These are phyloP conservation scores for Etheostoma nigrum DNA, from an alignment of 2,797 vertebrate species.

Conservation along the genomic window DNA sequence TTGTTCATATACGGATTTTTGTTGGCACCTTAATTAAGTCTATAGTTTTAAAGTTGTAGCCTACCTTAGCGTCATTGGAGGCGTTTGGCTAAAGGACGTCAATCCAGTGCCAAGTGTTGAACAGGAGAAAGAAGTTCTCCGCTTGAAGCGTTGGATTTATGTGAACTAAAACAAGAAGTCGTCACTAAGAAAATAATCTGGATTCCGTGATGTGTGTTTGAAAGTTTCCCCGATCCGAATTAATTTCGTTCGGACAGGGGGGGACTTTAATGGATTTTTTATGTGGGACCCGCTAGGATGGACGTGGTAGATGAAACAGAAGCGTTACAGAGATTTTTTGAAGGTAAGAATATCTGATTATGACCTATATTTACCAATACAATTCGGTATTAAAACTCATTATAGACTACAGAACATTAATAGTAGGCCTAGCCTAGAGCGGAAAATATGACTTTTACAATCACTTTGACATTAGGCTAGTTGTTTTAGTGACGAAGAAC, in stretches of 20 bases:
- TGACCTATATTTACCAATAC: neutral
- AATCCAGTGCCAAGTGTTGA: constrained; percentile 29
- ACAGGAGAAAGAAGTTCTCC: constrained; percentile 32
- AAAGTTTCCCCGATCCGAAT: constrained; percentile 80
- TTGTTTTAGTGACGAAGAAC: neutral
- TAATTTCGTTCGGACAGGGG: constrained; percentile 74
- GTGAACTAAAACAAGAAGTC: constrained; percentile 34
- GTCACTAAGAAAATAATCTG: constrained; percentile 6
- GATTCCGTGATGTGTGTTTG: constrained; percentile 73
- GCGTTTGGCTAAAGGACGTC: constrained; percentile 30
- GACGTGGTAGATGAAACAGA: constrained; percentile 99
- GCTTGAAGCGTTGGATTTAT: constrained; percentile 49
- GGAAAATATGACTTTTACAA: neutral
- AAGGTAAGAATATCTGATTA: constrained; percentile 87
- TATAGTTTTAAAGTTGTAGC: constrained; percentile 17
- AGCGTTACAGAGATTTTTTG: constrained; percentile 98
- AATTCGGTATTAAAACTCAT: neutral
- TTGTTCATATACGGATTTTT: constrained; percentile 1
- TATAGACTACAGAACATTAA: neutral
- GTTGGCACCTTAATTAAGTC: constrained; percentile 14
- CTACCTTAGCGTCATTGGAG: constrained; percentile 21
- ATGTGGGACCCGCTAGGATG: constrained; percentile 90
- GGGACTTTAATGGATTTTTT: constrained; percentile 87
- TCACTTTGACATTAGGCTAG: neutral
- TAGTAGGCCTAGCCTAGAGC: neutral